Conservation (phyloP, 2,113 vertebrate species). For the Rhombomys opimus region DNA sequence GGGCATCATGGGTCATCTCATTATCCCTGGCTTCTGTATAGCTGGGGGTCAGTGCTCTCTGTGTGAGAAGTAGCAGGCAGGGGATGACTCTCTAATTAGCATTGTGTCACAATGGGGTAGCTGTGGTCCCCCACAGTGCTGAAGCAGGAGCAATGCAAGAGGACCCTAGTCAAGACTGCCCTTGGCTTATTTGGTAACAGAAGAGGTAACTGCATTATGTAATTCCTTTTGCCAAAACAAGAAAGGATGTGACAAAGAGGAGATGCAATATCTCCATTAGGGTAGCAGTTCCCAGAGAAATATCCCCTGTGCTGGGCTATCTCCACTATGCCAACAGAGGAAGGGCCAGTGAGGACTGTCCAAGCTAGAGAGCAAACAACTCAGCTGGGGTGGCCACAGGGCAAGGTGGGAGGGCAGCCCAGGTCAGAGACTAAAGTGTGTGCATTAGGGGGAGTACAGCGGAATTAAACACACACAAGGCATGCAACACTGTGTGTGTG, state of each 20-base stretch:
- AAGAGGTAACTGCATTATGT: background rate
- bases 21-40: too few relatives aligned
- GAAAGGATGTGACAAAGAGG: background rate
- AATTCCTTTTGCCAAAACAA: background rate
- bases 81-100: background rate
- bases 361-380: background rate
- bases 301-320: background rate
- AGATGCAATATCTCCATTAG: background rate
- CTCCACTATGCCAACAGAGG: background rate
- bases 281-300: background rate
- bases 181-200: slow-evolving; percentile 41
- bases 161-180: background rate
- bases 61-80: background rate
- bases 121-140: accelerated
- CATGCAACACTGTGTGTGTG: background rate
- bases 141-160: background rate
- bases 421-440: background rate
- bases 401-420: background rate
- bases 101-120: background rate
- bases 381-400: background rate
- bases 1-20: too few relatives aligned
- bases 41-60: background rate
- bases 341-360: background rate
- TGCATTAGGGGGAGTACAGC: background rate
- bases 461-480: background rate